phyloP scores from a whole-genome alignment of 2,888 invertebrate species.

The Calliopum simillimum region DNA sequence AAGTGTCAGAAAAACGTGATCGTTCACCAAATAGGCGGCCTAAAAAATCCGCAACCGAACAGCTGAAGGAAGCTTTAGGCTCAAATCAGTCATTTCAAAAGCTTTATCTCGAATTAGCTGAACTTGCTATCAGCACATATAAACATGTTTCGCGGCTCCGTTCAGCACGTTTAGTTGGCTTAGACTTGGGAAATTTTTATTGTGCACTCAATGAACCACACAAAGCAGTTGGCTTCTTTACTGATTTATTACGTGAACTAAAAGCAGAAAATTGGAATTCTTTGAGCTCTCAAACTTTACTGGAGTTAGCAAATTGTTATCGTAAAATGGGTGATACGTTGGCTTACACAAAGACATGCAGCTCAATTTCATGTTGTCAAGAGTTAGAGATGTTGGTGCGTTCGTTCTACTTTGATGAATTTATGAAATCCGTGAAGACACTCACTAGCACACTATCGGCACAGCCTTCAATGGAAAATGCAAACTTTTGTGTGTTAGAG shows the following conservation, averaged over 20 bases:
- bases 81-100: conserved; percentile 90
- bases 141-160: conserved; percentile 88
- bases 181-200: conserved; percentile 91
- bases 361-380: conserved; percentile 81
- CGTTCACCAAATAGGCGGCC: conserved; percentile 69
- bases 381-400: conserved; percentile 81
- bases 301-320: conserved; percentile 88
- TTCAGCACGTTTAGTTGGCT: conserved; percentile 89
- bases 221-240: conserved; percentile 89
- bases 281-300: conserved; percentile 83
- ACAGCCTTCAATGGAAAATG: conserved; percentile 61
- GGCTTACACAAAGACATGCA: conserved; percentile 82
- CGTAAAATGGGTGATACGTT: conserved; percentile 79
- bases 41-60: conserved; percentile 75
- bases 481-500: conserved; percentile 64
- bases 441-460: conserved; percentile 58
- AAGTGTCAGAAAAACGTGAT: conserved; percentile 58
- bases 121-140: conserved; percentile 95
- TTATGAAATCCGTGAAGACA: conserved; percentile 75
- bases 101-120: conserved; percentile 92
- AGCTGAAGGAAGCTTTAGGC: conserved; percentile 89
- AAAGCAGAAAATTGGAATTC: conserved; percentile 89
- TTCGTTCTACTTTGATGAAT: conserved; percentile 85
- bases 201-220: conserved; percentile 86
- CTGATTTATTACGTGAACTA: conserved; percentile 87